Evolutionary conservation across 2,113 vertebrate species (phyloP).

Genomic region (Lepus americanus): DNA sequence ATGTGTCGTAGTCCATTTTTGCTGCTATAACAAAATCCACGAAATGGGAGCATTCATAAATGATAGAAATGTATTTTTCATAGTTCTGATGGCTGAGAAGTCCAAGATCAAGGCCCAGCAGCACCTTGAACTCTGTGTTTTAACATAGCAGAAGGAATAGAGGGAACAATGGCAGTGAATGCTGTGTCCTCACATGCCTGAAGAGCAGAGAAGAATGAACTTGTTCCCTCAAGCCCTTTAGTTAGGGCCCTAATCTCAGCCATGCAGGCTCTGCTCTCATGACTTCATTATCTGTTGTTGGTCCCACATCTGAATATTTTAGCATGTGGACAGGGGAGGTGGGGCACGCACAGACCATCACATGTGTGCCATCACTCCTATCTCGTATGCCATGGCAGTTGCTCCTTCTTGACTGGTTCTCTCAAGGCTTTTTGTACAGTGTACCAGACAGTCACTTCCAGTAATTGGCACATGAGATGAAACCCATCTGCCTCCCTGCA

Average conservation of each 20-base stretch:
- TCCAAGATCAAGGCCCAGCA: too few relatives aligned
- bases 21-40: neutral
- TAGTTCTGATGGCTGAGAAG: neutral
- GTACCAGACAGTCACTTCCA: neutral
- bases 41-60: neutral
- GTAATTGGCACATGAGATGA: neutral
- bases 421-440: neutral
- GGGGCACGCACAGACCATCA: too few relatives aligned
- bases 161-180: neutral
- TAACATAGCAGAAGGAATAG: neutral
- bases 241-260: neutral
- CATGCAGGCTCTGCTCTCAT: neutral
- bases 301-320: neutral
- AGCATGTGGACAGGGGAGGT: neutral
- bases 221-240: neutral
- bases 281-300: neutral
- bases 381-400: neutral
- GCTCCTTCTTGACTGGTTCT: neutral
- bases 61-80: neutral
- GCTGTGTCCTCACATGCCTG: neutral
- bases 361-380: neutral
- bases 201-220: neutral
- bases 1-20: neutral
- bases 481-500: neutral
- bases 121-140: neutral